Base-by-base conservation (phyloP, 2,888 invertebrate species). In the Scrobipalpa costella region DNA sequence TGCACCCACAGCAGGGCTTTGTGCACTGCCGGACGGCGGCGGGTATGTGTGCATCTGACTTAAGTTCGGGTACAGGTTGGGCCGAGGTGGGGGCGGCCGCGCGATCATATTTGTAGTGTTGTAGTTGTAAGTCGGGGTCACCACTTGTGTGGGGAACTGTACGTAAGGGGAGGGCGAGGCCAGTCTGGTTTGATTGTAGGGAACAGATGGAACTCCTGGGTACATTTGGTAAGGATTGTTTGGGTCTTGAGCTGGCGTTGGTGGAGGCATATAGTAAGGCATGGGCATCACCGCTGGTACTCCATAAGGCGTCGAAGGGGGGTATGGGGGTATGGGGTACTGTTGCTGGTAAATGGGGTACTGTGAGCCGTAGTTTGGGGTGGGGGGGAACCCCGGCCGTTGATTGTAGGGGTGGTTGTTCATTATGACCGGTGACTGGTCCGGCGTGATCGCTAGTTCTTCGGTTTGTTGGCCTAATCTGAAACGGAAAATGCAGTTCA, bases 381-480 rank as follows among this genome's bases (percentile, higher is more conserved):
- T 47, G 60, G 60, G 15, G n/a, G 77, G 75, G 38, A 82, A 85
- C 44, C 86, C 84, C 27, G 88, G 87, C 38, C 83, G 69, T 61
- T 83, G 88, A 66, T 90, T 89, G 71, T 85, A 85, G 7, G 71
- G 75, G n/a, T 84, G 86, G 65, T 89, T 89, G 69, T 83, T 89
- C 90, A 90, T 90, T 13, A 40, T 81, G 61, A 61, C 68, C 36
- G 79, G 74, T 13, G 79, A 67, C 64, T 78, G 75, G 38, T 85
- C 88, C 33, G 84, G 72, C 3, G 81, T 75, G 60, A 86, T 58
- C 62, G 84, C 73, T 49, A 86, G 66, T 61, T 90, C 90, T 69
- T 92, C 90, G n/a, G 89, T 81, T 74, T 90, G 86, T 67, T 83
- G 85, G 47, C 84, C 84, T 71, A 89, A 81, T 71, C 92, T 92